Percentiles rank a stretch among this genome's conserved stretches.
Conservation (phyloP, 1,140 invertebrate genomes). For the Melanaphis sacchari region DNA sequence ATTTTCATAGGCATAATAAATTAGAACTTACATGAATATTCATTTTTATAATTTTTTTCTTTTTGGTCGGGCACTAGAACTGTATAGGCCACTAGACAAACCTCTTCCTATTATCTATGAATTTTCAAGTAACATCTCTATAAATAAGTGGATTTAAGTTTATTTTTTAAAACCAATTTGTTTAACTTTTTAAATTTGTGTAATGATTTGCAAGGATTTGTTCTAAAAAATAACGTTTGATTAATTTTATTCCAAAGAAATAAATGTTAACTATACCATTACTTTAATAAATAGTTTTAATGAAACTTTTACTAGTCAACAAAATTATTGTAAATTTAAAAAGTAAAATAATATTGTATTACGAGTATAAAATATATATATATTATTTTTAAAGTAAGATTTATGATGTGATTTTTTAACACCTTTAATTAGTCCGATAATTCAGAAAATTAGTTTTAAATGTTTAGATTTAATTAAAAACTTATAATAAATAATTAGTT, state of each 20-base stretch:
- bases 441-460: neutral
- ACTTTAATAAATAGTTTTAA: too few species aligned
- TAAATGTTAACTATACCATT: too few species aligned
- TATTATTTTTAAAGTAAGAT: too few species aligned
- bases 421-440: too few species aligned
- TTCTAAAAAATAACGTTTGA: too few species aligned
- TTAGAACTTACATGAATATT: neutral
- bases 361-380: neutral
- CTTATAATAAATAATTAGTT: too few species aligned
- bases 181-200: too few species aligned
- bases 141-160: neutral
- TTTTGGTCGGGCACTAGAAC: neutral
- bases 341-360: neutral
- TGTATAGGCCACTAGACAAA: neutral
- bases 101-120: neutral
- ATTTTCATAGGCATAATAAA: neutral
- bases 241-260: too few species aligned
- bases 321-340: neutral
- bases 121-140: neutral
- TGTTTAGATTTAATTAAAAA: too few species aligned
- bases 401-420: neutral
- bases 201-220: too few species aligned
- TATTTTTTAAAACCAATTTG: neutral
- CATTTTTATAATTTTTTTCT: neutral
- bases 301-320: too few species aligned